These are phyloP conservation scores for Acanthochromis polyacanthus DNA, from an alignment of 2,113 vertebrate genomes.

Conservation along the genomic window DNA sequence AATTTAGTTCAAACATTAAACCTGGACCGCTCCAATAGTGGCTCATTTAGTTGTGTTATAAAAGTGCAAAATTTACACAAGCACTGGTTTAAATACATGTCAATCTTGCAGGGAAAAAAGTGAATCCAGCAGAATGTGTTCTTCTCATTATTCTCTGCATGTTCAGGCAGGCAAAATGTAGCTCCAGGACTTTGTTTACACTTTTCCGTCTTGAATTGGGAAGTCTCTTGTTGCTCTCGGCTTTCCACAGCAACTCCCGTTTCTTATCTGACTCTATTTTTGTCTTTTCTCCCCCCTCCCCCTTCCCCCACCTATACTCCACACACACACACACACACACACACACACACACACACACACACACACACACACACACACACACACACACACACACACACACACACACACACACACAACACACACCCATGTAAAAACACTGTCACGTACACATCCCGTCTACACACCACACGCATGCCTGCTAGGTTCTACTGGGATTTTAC, in stretches of 20 bases:
- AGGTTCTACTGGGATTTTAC: constrained; percentile 99
- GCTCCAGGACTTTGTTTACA: constrained; percentile 38
- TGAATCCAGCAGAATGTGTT: neutral
- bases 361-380: constrained; percentile 54
- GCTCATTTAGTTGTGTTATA: neutral
- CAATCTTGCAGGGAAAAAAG: neutral
- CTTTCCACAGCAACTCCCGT: constrained; percentile 58
- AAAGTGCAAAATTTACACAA: neutral
- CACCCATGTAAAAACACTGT: constrained; percentile 38
- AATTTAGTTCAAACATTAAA: neutral
- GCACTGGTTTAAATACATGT: neutral
- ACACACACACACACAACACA: constrained; percentile 51
- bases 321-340: constrained; percentile 41
- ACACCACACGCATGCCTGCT: constrained; percentile 26
- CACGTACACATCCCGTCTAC: constrained; percentile 24
- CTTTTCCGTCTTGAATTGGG: constrained; percentile 38
- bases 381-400: constrained; percentile 54
- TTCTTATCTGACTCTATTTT: constrained; percentile 70
- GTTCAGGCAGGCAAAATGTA: constrained; percentile 13
- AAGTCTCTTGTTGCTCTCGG: constrained; percentile 59
- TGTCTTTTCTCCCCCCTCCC: constrained; percentile 42
- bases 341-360: constrained; percentile 54
- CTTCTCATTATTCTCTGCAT: constrained; percentile 32
- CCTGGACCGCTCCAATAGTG: too few species aligned
- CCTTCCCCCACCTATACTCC: constrained; percentile 23